Base-by-base conservation (phyloP, 2,888 invertebrate genomes). In the Apotomis turbidana region DNA sequence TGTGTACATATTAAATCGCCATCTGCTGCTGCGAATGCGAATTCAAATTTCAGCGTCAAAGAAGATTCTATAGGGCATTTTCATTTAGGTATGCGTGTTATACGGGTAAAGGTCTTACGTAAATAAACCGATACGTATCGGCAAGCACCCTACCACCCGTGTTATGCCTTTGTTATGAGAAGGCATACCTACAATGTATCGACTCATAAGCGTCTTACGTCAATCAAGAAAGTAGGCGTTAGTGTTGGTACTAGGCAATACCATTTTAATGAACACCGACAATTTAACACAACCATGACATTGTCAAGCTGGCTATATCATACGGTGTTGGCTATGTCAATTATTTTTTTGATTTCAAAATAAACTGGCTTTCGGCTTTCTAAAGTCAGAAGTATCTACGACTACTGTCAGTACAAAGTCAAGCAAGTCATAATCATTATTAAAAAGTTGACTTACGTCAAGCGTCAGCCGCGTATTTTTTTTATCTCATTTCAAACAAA, bases 61-160 rank as follows among this genome's bases (percentile, higher is more conserved):
- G n/a, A 27, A 46, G 3, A 12, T 4, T 12, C 36, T 57, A 36
- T 36, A 5, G 12, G 57, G 10, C 6, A n/a, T 41, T 64, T 64
- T 64, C 54, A 44, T 64, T 13, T 36, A 49, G 1, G 51, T 3
- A 44, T 54, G 41, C 15, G 27, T 27, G 27, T 63, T 38, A 49
- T 54, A 54, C 41, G 10, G 38, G 63, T 46, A 66, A 63, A 46
- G 66, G 27, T 57, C 55, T 66, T 66, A 57, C 57, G 55, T 66
- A 57, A 66, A 66, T 55, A 64, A 27, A 44, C 46, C 44, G 66
- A 66, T 66, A 57, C 55, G 57, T 57, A 57, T 66, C 66, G 57
- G 46, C 36, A 57, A 46, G 55, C 54, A 64, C 64, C 64, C 55
- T 57, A 46, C 54, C 27, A 57, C 66, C 46, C 44, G 46, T 66